phyloP scores from a whole-genome alignment of 2,888 invertebrate species.

The Acrobasis consociella region DNA sequence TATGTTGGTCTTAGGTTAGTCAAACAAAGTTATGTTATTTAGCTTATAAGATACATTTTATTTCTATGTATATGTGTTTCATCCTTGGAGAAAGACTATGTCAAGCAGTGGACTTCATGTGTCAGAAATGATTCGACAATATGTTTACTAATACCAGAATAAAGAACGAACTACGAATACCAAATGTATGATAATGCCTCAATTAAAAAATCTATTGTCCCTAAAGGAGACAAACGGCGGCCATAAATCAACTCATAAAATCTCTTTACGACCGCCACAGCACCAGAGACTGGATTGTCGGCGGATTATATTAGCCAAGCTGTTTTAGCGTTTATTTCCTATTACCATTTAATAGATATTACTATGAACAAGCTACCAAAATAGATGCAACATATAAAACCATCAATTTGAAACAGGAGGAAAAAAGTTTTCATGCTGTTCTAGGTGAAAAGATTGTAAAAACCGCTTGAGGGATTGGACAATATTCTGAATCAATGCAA shows the following conservation, averaged over 20 bases:
- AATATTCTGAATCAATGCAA: no score
- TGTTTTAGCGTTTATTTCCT: constrained; percentile 7
- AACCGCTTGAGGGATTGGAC: no score
- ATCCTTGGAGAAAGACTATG: not conserved
- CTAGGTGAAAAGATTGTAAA: no score
- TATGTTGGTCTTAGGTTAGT: no score
- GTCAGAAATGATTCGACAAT: no score
- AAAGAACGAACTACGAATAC: not conserved
- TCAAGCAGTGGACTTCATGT: not conserved
- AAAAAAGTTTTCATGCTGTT: no score
- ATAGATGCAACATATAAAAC: not conserved
- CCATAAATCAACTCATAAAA: constrained; percentile 15
- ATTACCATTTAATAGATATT: constrained; percentile 6
- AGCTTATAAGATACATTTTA: no score
- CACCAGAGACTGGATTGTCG: not conserved
- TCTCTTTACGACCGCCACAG: constrained; percentile 9
- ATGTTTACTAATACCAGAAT: not conserved
- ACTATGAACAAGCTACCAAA: not conserved
- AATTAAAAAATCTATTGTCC: constrained; percentile 6
- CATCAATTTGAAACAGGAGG: no score
- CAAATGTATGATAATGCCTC: not conserved
- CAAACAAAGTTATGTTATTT: no score
- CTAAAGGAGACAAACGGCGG: constrained; percentile 2
- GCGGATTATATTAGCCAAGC: not conserved
- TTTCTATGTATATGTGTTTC: no score